These are phyloP conservation scores for Spisula subtruncata DNA, from an alignment of 2,888 invertebrate genomes.

Conservation along the genomic window DNA sequence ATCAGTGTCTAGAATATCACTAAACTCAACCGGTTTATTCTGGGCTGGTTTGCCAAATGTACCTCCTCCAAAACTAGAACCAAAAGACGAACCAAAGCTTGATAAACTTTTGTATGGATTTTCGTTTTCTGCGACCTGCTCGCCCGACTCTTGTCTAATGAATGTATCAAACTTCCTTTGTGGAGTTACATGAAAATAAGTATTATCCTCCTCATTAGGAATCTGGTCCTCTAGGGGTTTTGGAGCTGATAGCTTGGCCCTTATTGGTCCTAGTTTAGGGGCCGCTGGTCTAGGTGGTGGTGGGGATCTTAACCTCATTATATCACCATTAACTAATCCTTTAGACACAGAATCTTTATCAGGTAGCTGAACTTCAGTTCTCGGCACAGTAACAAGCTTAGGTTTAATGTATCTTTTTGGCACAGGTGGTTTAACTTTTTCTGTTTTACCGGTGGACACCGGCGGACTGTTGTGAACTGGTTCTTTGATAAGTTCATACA, in stretches of 20 bases:
- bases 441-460: constrained; percentile 33
- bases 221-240: constrained; percentile 49
- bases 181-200: constrained; percentile 60
- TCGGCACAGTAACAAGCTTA: constrained; percentile 78
- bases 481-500: constrained; percentile 54
- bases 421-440: constrained; percentile 72
- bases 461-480: constrained; percentile 17
- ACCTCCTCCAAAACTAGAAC: constrained; percentile 59
- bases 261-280: constrained; percentile 57
- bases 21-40: neutral
- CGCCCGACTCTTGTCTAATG: constrained; percentile 59
- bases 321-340: constrained; percentile 38
- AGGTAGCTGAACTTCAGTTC: constrained; percentile 58
- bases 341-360: constrained; percentile 41
- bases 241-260: constrained; percentile 39
- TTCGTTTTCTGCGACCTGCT: constrained; percentile 31
- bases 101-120: constrained; percentile 59
- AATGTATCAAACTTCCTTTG: constrained; percentile 58
- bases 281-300: constrained; percentile 70
- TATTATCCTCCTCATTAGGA: constrained; percentile 59
- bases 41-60: constrained; percentile 54
- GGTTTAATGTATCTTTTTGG: constrained; percentile 78
- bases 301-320: constrained; percentile 53
- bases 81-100: constrained; percentile 68
- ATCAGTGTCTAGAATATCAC: neutral